Evolutionary conservation across 30 jellyfish, hydroid and myxozoan genomes (phyloP).

Genomic region (Cassiopea xamachana): DNA sequence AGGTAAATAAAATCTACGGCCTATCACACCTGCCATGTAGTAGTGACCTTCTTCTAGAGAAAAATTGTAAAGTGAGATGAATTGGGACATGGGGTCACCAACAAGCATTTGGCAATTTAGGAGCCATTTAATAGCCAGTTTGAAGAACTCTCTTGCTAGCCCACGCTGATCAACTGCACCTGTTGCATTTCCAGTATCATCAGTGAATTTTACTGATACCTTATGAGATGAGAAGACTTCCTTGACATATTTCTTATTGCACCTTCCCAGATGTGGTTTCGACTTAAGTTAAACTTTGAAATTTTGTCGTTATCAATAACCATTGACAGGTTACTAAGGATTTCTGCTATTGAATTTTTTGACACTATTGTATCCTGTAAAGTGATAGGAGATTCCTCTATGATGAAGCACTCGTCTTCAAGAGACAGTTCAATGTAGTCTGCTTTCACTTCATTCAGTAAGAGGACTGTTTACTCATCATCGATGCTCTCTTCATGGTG

Average conservation of each 20-base stretch:
- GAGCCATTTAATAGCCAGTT: slow-evolving; percentile 63
- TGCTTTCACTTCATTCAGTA: slow-evolving; percentile 65
- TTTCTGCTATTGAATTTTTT: slow-evolving; percentile 49
- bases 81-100: slow-evolving; percentile 62
- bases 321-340: slow-evolving; percentile 52
- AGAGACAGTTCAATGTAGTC: slow-evolving; percentile 49
- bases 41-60: slow-evolving; percentile 69
- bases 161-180: slow-evolving; percentile 69
- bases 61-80: slow-evolving; percentile 45
- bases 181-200: slow-evolving; percentile 53
- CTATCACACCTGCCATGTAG: slow-evolving; percentile 71
- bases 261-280: slow-evolving; percentile 69
- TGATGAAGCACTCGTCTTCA: slow-evolving; percentile 59
- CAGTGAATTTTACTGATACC: slow-evolving; percentile 65
- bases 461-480: slow-evolving; percentile 58
- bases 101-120: slow-evolving; percentile 49
- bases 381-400: slow-evolving; percentile 47
- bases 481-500: slow-evolving; percentile 56
- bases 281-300: slow-evolving; percentile 58
- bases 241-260: slow-evolving; percentile 65
- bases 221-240: slow-evolving; percentile 57
- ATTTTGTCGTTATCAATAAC: slow-evolving; percentile 10
- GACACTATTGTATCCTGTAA: slow-evolving; percentile 34
- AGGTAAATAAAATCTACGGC: too few species aligned
- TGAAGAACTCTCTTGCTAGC: slow-evolving; percentile 63